Evolutionary conservation across 2,888 invertebrate genomes (phyloP).

Genomic region (Leucozona laternaria): DNA sequence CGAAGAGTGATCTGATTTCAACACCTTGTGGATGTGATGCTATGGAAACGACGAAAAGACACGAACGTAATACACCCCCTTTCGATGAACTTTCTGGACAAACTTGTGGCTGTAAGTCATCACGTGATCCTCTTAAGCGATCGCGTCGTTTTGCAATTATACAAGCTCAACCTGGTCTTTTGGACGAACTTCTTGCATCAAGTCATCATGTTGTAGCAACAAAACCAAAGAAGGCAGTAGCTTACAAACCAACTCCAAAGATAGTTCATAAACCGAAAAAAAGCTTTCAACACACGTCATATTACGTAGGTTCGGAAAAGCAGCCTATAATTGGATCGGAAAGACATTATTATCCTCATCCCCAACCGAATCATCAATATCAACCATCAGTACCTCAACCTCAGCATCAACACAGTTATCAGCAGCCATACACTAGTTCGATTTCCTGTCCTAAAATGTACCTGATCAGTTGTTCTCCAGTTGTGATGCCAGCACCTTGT

Average conservation of each 20-base stretch:
- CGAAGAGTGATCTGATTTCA: background rate
- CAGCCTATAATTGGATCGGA: slow-evolving; percentile 4
- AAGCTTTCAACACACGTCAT: slow-evolving; percentile 47
- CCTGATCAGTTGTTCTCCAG: slow-evolving; percentile 81
- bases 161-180: slow-evolving; percentile 30
- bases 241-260: slow-evolving; percentile 25
- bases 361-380: background rate
- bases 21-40: slow-evolving; percentile 49
- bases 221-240: slow-evolving; percentile 13
- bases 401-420: background rate
- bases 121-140: slow-evolving; percentile 34
- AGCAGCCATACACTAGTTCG: background rate
- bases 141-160: slow-evolving; percentile 35
- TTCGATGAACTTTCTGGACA: slow-evolving; percentile 13
- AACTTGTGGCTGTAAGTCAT: slow-evolving; percentile 42
- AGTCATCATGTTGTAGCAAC: slow-evolving; percentile 18
- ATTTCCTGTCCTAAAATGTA: slow-evolving; percentile 60
- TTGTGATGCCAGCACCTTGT: slow-evolving; percentile 80
- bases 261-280: slow-evolving; percentile 14
- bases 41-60: background rate
- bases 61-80: slow-evolving; percentile 25
- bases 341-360: slow-evolving; percentile 27
- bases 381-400: background rate
- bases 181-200: slow-evolving; percentile 55
- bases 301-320: slow-evolving; percentile 30